phyloP scores from a whole-genome alignment of 2,797 vertebrate species.

The Chaenodraco wilsoni region DNA sequence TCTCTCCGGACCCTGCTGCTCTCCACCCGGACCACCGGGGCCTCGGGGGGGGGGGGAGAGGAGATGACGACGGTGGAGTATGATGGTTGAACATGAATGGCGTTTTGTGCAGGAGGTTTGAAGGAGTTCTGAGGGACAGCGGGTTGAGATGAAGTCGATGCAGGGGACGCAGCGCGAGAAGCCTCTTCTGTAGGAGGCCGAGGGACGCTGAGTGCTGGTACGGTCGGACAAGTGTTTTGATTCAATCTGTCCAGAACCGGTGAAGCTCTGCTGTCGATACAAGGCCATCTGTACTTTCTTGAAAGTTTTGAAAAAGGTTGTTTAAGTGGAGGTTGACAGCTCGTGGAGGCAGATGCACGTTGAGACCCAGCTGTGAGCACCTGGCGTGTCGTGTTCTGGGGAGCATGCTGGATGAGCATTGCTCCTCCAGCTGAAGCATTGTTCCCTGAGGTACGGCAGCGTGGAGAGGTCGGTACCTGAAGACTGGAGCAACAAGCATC shows the following conservation, averaged over 20 bases:
- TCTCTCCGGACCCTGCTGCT: not conserved
- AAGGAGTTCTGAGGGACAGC: not conserved
- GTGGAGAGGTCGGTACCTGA: not conserved
- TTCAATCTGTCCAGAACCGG: not conserved
- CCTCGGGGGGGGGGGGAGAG: not conserved
- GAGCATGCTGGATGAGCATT: rapidly evolving
- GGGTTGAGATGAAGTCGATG: not conserved
- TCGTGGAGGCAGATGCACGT: not conserved
- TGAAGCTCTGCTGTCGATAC: not conserved
- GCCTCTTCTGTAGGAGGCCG: not conserved
- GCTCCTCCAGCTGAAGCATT: not conserved
- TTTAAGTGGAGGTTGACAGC: not conserved
- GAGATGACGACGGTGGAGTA: not conserved
- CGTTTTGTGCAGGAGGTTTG: not conserved
- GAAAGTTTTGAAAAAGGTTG: slow-evolving; percentile 22
- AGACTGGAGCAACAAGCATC: not conserved
- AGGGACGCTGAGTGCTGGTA: not conserved
- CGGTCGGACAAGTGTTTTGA: not conserved
- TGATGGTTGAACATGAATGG: not conserved
- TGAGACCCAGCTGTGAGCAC: not conserved
- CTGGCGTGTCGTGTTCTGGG: not conserved
- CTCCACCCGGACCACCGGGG: not conserved
- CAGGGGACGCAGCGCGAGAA: not conserved
- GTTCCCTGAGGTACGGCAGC: not conserved
- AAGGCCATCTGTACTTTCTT: not conserved